Evolutionary conservation across 2,113 vertebrate species (phyloP).

Genomic region (Terrapene triunguis): DNA sequence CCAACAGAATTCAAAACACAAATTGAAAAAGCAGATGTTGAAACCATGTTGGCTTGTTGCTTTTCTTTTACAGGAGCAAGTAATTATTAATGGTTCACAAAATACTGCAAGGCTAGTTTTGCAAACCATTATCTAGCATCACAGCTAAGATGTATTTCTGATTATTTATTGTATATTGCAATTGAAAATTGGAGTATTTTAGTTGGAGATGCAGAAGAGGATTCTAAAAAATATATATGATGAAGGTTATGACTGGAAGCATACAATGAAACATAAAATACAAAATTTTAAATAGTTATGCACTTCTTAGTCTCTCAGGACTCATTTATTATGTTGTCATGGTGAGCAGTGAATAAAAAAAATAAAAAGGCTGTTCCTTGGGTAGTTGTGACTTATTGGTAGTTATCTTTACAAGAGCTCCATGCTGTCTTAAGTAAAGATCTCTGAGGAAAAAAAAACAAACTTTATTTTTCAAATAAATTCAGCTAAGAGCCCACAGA

Average conservation of each 20-base stretch:
- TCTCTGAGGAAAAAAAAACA: conserved; percentile 52
- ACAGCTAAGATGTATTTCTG: conserved; percentile 39
- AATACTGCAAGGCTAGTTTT: conserved; percentile 36
- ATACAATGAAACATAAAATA: conserved; percentile 66
- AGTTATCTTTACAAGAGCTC: conserved; percentile 80
- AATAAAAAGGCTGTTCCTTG: conserved; percentile 75
- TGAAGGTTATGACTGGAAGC: conserved; percentile 70
- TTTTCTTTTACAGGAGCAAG: conserved; percentile 66
- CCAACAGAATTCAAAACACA: conserved; percentile 75
- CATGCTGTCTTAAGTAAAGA: conserved; percentile 80
- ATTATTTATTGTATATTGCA: conserved; percentile 37
- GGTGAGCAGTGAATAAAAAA: conserved; percentile 78
- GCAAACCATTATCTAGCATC: conserved; percentile 47
- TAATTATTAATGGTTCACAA: conserved; percentile 75
- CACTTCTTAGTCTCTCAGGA: conserved; percentile 65
- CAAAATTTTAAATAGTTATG: conserved; percentile 73
- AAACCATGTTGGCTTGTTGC: conserved; percentile 58
- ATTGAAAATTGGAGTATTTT: conserved; percentile 66
- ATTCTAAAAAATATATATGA: conserved; percentile 42
- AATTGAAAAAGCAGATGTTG: conserved; percentile 81
- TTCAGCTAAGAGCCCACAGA: conserved; percentile 73
- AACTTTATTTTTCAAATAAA: conserved; percentile 81
- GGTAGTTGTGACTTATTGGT: conserved; percentile 78
- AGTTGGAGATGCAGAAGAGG: conserved; percentile 64
- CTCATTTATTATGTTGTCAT: conserved; percentile 81